phyloP scores from a whole-genome alignment of 2,888 invertebrate species.

The Hirtodrosophila histrioides region DNA sequence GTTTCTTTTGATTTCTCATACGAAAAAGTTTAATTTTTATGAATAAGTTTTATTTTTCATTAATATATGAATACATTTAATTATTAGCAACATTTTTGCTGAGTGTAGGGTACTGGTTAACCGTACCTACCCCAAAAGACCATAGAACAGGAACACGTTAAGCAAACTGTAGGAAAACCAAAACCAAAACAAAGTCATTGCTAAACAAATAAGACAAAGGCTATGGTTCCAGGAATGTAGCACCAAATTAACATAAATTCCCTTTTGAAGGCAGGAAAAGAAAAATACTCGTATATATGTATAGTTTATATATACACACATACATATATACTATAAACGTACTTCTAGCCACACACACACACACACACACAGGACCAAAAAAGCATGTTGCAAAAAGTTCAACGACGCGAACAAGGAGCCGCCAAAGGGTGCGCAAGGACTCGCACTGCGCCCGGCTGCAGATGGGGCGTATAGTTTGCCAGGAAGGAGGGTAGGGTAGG shows the following conservation, averaged over 20 bases:
- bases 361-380: slow-evolving; percentile 6
- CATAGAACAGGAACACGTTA: background rate
- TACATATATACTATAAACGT: too few relatives aligned
- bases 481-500: background rate
- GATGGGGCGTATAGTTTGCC: background rate
- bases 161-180: slow-evolving; percentile 15
- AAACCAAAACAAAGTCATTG: slow-evolving; percentile 59
- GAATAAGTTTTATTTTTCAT: too few relatives aligned
- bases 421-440: slow-evolving; percentile 38
- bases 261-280: slow-evolving; percentile 43
- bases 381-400: slow-evolving; percentile 72
- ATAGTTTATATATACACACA: too few relatives aligned
- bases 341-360: background rate
- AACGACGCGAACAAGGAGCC: slow-evolving; percentile 64
- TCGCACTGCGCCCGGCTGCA: slow-evolving; percentile 14
- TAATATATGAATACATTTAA: too few relatives aligned
- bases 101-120: slow-evolving; percentile 4
- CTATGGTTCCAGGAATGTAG: slow-evolving; percentile 56
- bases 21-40: too few relatives aligned
- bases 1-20: too few relatives aligned
- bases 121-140: slow-evolving; percentile 31
- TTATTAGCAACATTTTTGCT: too few relatives aligned
- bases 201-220: slow-evolving; percentile 54
- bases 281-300: too few relatives aligned
- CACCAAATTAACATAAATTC: slow-evolving; percentile 78